phyloP scores from a whole-genome alignment of 2,888 invertebrate genomes.

The Steinernema carpocapsae region DNA sequence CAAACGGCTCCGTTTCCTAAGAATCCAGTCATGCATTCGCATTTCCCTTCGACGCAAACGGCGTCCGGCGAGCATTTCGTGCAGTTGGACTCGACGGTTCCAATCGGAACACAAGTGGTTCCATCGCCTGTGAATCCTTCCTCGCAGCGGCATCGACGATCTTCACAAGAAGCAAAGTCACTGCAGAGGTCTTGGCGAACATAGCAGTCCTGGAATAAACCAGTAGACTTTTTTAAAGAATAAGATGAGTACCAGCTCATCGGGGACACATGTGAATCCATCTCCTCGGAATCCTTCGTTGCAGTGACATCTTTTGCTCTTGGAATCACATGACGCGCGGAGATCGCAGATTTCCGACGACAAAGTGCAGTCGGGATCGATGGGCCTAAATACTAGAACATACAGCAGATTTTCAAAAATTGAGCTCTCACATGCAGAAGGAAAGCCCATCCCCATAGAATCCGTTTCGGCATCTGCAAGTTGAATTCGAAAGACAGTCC shows the following conservation, averaged over 20 bases:
- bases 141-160: conserved; percentile 78
- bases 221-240: background rate
- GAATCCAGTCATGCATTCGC: background rate
- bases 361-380: background rate
- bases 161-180: background rate
- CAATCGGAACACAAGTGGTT: background rate
- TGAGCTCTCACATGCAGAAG: background rate
- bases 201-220: background rate
- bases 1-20: background rate
- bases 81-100: background rate
- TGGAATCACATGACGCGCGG: background rate
- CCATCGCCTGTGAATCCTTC: conserved; percentile 85
- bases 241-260: background rate
- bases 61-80: background rate
- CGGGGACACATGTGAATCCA: conserved; percentile 80
- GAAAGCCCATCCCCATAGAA: background rate
- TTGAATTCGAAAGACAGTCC: background rate
- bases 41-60: background rate
- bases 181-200: background rate
- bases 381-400: background rate
- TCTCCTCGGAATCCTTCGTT: conserved; percentile 83
- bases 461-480: background rate
- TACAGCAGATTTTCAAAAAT: no score
- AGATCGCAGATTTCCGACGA: background rate
- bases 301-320: background rate